A percentile compares a stretch with the other conserved stretches of the same genome.
Evolutionary conservation across 37 sponge, comb jelly and placozoan genomes (phyloP).

Genomic region (Theonella swinhoei): DNA sequence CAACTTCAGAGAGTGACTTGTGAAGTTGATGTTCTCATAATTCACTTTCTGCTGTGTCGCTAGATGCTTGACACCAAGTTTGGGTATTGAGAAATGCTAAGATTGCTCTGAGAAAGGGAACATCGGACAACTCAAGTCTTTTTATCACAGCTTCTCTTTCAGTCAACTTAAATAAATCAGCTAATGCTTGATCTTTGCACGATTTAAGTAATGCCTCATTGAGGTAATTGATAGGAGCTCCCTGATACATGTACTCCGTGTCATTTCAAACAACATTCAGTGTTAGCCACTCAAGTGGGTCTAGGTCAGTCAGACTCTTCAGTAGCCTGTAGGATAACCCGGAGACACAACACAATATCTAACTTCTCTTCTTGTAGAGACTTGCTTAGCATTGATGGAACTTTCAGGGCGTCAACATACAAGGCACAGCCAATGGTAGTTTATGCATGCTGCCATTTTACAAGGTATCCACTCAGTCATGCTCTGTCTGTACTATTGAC

Average conservation of each 20-base stretch:
- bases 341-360: constrained; percentile 41
- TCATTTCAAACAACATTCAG: constrained; percentile 23
- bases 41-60: too few relatives aligned
- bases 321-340: constrained; percentile 22
- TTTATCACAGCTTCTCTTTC: constrained; percentile 17
- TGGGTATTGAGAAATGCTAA: constrained; percentile 3
- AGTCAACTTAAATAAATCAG: too few relatives aligned
- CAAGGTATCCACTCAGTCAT: constrained; percentile 47
- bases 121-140: too few relatives aligned
- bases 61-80: too few relatives aligned
- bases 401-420: constrained; percentile 47
- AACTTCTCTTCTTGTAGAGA: constrained; percentile 43
- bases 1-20: constrained; percentile 13
- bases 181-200: constrained; percentile 29
- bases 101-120: not conserved
- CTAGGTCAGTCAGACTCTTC: not conserved
- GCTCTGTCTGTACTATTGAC: constrained; percentile 30
- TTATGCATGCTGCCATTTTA: constrained; percentile 42
- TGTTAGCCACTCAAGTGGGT: constrained; percentile 35
- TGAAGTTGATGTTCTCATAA: not conserved
- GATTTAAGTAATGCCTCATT: not conserved
- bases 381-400: constrained; percentile 28
- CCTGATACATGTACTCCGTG: constrained; percentile 23
- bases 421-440: constrained; percentile 53
- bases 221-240: constrained; percentile 1